Conservation (phyloP, 2,888 invertebrate species). For the Epirrhoe tristata region DNA sequence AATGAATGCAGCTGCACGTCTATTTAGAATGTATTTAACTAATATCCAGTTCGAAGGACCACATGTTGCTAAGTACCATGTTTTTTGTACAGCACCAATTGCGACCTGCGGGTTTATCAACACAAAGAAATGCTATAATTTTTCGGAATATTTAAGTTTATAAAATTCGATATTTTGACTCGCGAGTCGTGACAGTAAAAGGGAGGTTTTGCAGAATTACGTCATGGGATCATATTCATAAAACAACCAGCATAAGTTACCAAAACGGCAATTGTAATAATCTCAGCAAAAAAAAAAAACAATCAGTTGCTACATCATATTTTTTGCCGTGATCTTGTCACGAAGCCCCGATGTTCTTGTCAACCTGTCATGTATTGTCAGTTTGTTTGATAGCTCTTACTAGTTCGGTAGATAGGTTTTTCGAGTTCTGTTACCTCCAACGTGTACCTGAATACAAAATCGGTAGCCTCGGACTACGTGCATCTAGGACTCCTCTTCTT, state of each 20-base stretch:
- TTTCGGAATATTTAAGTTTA: too few relatives aligned
- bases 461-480: too few relatives aligned
- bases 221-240: background rate
- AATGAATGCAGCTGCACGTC: conserved; percentile 59
- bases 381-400: conserved; percentile 32
- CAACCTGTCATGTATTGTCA: conserved; percentile 38
- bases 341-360: conserved; percentile 33
- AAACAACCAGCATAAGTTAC: background rate
- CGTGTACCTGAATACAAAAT: too few relatives aligned
- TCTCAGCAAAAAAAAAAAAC: background rate
- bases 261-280: background rate
- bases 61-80: background rate
- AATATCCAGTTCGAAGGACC: background rate
- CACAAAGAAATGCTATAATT: too few relatives aligned
- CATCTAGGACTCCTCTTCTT: too few relatives aligned
- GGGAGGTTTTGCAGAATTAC: background rate
- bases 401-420: background rate
- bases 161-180: too few relatives aligned
- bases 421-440: background rate
- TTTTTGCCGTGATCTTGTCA: conserved; percentile 34
- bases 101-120: too few relatives aligned
- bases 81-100: too few relatives aligned
- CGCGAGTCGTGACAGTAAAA: too few relatives aligned
- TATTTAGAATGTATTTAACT: conserved; percentile 32
- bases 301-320: background rate